Base-by-base conservation (phyloP, 2,113 vertebrate genomes). In the Aegotheles bennettii region DNA sequence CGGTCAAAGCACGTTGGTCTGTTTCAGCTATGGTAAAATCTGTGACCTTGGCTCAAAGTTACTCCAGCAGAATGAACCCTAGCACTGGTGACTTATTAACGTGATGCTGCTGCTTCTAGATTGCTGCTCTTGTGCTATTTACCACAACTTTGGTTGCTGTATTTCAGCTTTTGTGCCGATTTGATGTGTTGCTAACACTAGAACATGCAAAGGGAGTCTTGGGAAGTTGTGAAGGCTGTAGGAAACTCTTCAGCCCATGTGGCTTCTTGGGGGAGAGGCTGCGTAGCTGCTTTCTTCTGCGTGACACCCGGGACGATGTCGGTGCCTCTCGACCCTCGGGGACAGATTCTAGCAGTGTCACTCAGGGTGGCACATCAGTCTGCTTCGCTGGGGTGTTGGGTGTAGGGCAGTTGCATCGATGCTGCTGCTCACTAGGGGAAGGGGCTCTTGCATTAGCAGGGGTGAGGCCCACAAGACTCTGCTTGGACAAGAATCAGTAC, bases 231-330 rank as follows among this genome's bases (percentile, higher is more conserved):
- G 70, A 65, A 45, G 54, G 23, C 42, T 69, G 29, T n/a, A 12
- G 38, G 48, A 13, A 85, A 5, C 70, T 79, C 45, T 60, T 89
- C 17, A 57, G 6, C 28, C 73, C 13, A 0, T 14, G 25, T 1
- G 2, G 13, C 21, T 79, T 69, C 40, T 59, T 45, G 6, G 33
- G 24, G 40, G 29, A 69, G 57, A 17, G 43, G 20, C n/a, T 1
- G 0, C n/a, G 5, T 9, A 59, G 60, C 77, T 60, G 40, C 29
- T 60, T 2, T 59, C 59, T 61, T 31, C 10, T 28, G 20, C 54
- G 10, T 1, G 4, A 28, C 1, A 0, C 13, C 3, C 6, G 3
- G 83, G 56, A 11, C 71, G 16, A 4, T 5, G 9, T 43, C 28
- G 16, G 15, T 35, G 13, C 51, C 17, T 33, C 8, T n/a, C 0